These are phyloP conservation scores for Paracentrotus lividus DNA, from an alignment of 53 echinoderm and acorn worm species.

Conservation along the genomic window DNA sequence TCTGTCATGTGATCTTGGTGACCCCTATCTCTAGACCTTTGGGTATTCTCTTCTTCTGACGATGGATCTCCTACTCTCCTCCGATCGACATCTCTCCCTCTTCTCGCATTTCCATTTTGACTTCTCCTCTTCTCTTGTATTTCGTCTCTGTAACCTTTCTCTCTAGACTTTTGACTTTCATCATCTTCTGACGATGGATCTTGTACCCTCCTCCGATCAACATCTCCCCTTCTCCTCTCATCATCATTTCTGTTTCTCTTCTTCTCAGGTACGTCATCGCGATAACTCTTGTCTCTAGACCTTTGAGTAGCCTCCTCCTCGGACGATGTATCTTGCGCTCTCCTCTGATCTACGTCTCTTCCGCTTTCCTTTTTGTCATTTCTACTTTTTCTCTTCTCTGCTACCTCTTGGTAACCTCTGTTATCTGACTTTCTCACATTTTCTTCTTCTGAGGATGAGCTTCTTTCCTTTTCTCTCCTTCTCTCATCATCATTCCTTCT, in stretches of 20 bases:
- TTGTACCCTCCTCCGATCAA: background rate
- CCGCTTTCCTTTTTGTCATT: background rate
- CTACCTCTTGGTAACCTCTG: background rate
- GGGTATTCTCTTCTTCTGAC: background rate
- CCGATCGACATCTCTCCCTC: background rate
- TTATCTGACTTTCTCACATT: background rate
- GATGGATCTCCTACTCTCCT: constrained; percentile 10
- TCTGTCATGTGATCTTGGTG: background rate
- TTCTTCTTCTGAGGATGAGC: background rate
- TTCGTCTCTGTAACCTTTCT: background rate
- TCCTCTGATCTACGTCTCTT: background rate
- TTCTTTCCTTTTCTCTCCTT: background rate
- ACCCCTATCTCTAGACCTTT: background rate
- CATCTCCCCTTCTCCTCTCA: background rate
- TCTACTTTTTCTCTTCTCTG: background rate
- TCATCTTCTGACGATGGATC: background rate
- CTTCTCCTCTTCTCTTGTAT: background rate
- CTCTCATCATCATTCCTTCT: background rate
- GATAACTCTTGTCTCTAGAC: background rate
- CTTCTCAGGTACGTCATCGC: constrained; percentile 7
- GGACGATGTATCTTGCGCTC: background rate
- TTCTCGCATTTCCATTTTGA: background rate
- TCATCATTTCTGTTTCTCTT: constrained; percentile 22
- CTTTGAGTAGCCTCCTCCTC: background rate
- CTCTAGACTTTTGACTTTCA: background rate